Evolutionary conservation across 2,888 invertebrate genomes (phyloP).

Genomic region (Thysanoteuthis rhombus): DNA sequence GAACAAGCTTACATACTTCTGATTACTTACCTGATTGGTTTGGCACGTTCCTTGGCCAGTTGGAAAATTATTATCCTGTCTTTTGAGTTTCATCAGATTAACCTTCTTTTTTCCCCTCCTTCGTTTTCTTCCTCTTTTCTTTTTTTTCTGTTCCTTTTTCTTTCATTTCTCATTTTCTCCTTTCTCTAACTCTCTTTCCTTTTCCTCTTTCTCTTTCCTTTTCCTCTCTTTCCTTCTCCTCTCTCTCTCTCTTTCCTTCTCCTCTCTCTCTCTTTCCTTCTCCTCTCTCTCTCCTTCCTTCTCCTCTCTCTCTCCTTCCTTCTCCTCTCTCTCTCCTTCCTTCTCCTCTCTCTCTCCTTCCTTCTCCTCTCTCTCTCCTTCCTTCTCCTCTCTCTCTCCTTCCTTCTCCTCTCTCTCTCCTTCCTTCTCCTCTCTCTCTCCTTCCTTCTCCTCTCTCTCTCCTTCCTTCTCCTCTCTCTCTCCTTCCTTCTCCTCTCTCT

Average conservation of each 20-base stretch:
- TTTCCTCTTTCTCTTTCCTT: background rate
- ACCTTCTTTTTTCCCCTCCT: too few species aligned
- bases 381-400: background rate
- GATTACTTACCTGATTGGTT: background rate
- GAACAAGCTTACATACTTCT: too few species aligned
- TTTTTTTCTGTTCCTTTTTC: background rate
- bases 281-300: background rate
- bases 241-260: background rate
- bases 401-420: background rate
- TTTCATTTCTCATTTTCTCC: background rate
- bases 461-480: too few species aligned
- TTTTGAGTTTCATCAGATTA: background rate
- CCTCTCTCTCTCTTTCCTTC: background rate
- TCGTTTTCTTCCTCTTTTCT: background rate
- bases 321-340: background rate
- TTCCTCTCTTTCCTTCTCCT: background rate
- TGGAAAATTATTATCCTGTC: too few species aligned
- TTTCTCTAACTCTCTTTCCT: conserved; percentile 35
- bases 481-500: too few species aligned
- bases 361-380: background rate
- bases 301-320: too few species aligned
- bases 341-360: background rate
- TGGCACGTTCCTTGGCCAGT: background rate
- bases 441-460: too few species aligned
- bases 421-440: background rate